Percentiles rank a stretch among this genome's conserved stretches.
phyloP scores from a whole-genome alignment of 2,797 vertebrate species.

The Gephyroberyx darwinii region DNA sequence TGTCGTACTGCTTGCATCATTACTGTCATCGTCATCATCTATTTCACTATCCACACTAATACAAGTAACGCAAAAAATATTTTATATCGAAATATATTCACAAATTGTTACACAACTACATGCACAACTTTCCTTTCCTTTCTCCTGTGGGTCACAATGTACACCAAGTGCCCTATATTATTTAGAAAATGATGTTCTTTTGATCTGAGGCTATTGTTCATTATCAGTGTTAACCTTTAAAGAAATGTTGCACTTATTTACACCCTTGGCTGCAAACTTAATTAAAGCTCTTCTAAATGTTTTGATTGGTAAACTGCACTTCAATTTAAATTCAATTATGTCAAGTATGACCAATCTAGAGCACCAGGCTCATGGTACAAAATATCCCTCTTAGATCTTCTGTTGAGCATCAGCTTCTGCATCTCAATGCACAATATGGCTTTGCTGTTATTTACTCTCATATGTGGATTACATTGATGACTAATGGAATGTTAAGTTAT shows the following conservation, averaged over 20 bases:
- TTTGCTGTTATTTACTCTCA: not conserved
- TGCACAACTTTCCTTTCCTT: not conserved
- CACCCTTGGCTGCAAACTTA: not conserved
- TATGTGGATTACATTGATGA: not conserved
- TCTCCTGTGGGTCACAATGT: not conserved
- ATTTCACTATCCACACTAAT: constrained; percentile 21
- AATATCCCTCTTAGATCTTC: not conserved
- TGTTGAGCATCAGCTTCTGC: not conserved
- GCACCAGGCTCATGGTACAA: no score
- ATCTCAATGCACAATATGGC: not conserved
- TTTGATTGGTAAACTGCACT: not conserved
- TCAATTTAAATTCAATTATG: not conserved
- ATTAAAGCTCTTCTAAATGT: not conserved
- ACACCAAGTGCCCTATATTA: not conserved
- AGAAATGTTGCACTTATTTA: not conserved
- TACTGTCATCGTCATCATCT: constrained; percentile 43
- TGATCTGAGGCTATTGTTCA: no score
- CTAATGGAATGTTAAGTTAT: not conserved
- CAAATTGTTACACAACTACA: not conserved
- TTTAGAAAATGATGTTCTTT: no score
- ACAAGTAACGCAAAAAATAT: not conserved
- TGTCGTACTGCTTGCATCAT: constrained; percentile 40
- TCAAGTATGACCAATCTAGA: no score
- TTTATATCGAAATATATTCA: no score
- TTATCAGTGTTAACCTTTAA: not conserved